Percentiles rank a stretch among this genome's conserved stretches.
Evolutionary conservation across 2,797 vertebrate species (phyloP).

Genomic region (Simalia tracyae): DNA sequence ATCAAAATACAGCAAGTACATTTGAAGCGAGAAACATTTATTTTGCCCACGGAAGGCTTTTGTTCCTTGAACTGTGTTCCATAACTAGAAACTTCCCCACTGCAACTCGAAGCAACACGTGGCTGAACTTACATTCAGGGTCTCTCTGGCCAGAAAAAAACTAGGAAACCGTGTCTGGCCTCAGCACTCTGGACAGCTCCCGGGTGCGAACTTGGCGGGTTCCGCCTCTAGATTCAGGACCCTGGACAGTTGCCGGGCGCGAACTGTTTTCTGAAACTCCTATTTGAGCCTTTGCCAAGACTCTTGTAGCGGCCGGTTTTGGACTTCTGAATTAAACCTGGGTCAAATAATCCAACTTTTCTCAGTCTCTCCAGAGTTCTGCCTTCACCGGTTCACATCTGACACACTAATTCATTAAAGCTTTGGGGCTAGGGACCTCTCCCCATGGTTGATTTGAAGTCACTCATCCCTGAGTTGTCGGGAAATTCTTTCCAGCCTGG

Average conservation of each 20-base stretch:
- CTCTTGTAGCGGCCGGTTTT: not conserved
- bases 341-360: not conserved
- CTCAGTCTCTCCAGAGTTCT: not conserved
- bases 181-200: slow-evolving; percentile 12
- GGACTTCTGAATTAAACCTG: not conserved
- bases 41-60: not conserved
- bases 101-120: not conserved
- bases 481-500: too few species aligned
- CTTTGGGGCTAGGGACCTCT: too few species aligned
- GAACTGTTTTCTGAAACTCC: not conserved
- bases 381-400: too few species aligned
- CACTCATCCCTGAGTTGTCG: too few species aligned
- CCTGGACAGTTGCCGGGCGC: not conserved
- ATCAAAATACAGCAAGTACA: not conserved
- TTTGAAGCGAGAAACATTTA: not conserved
- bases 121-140: not conserved
- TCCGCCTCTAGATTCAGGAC: not conserved
- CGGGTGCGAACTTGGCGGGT: accelerated
- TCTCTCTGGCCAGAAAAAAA: not conserved
- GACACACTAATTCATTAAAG: too few species aligned
- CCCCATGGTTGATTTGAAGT: too few species aligned
- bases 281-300: not conserved
- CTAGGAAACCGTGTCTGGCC: too few species aligned
- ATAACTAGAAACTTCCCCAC: not conserved
- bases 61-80: not conserved